phyloP scores from a whole-genome alignment of 2,113 vertebrate species.

The Rattus rattus region DNA sequence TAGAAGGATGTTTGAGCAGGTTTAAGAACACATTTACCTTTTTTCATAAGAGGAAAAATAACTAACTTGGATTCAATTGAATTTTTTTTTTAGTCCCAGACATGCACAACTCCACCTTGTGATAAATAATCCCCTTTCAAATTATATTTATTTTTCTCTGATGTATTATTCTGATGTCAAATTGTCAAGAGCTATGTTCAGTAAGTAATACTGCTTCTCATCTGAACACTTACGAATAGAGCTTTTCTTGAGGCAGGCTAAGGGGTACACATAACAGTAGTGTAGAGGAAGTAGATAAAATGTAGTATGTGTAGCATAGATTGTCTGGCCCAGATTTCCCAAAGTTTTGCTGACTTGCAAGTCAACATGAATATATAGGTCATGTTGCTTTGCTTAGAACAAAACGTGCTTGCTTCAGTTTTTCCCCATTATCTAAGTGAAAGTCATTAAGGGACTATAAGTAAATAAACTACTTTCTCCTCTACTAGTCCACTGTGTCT shows the following conservation, averaged over 20 bases:
- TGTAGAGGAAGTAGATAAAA: neutral
- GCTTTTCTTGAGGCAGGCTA: neutral
- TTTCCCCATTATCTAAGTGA: neutral
- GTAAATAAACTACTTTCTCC: neutral
- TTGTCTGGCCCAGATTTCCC: neutral
- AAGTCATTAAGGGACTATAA: neutral
- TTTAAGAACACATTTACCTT: neutral
- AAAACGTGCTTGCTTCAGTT: neutral
- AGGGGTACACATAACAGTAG: neutral
- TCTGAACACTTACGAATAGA: constrained; percentile 41
- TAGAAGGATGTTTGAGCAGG: neutral
- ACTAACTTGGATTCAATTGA: constrained; percentile 17
- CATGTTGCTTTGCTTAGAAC: neutral
- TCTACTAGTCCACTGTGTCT: neutral
- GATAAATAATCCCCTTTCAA: constrained; percentile 43
- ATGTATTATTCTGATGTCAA: constrained; percentile 55
- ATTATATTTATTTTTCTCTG: constrained; percentile 55
- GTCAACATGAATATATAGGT: neutral
- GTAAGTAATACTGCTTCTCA: constrained; percentile 55
- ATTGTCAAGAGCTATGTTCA: neutral
- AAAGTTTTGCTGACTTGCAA: neutral
- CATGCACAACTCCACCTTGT: neutral
- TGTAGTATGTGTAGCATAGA: neutral
- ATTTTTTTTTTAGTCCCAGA: constrained; percentile 52
- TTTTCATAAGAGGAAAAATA: constrained; percentile 37